phyloP scores from a whole-genome alignment of 2,888 invertebrate genomes.

The Tetragnatha montana region DNA sequence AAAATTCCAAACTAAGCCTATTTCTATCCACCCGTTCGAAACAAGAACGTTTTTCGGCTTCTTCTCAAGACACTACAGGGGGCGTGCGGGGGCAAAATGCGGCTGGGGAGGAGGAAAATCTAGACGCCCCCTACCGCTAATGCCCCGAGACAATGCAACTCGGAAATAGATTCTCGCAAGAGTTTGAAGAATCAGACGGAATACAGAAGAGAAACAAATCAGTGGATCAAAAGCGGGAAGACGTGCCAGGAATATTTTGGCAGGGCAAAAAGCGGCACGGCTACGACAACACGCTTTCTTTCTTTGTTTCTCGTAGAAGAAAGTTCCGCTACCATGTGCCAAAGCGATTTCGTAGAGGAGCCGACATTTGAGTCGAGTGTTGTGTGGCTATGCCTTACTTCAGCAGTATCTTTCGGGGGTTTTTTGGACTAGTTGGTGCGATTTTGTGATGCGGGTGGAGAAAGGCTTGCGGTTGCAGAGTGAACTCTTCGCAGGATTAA shows the following conservation, averaged over 20 bases:
- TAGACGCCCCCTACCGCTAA: neutral
- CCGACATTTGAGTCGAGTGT: too few species aligned
- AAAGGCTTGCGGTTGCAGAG: too few species aligned
- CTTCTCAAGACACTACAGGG: neutral
- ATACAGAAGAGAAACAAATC: conserved; percentile 61
- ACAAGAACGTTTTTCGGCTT: too few species aligned
- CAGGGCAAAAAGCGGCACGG: conserved; percentile 25
- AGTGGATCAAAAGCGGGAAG: conserved; percentile 26
- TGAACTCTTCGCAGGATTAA: too few species aligned
- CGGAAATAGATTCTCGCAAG: conserved; percentile 56
- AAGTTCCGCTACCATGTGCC: conserved; percentile 21
- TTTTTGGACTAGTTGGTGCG: too few species aligned
- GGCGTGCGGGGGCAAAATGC: neutral
- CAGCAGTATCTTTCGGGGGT: too few species aligned
- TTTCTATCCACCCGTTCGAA: too few species aligned
- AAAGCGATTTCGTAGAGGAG: conserved; percentile 16
- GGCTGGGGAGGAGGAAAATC: neutral
- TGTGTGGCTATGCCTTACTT: too few species aligned
- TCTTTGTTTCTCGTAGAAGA: conserved; percentile 9
- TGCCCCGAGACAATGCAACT: conserved; percentile 18
- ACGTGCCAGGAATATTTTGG: conserved; percentile 59
- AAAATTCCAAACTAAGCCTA: too few species aligned
- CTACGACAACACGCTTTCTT: conserved; percentile 5
- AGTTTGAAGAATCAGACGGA: conserved; percentile 52
- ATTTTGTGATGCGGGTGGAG: too few species aligned